Evolutionary conservation across 2,797 vertebrate genomes (phyloP).

Genomic region (Geotrypetes seraphini): DNA sequence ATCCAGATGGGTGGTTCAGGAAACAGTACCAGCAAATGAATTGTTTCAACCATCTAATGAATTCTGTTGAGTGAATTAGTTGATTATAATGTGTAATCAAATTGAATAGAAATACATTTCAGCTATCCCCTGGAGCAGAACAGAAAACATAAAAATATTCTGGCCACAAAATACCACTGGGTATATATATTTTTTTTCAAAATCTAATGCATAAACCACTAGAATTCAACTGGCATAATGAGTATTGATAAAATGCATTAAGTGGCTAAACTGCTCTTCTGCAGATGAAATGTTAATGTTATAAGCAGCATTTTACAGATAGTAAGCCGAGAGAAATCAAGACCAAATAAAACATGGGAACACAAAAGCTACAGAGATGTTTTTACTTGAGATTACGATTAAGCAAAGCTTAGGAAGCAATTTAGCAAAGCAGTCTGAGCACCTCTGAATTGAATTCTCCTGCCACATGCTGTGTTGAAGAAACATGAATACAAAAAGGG

Average conservation of each 20-base stretch:
- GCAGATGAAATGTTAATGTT: neutral
- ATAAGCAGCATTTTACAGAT: neutral
- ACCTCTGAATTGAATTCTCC: no score
- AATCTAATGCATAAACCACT: neutral
- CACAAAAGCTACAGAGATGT: neutral
- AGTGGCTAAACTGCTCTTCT: neutral
- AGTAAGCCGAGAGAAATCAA: conserved; percentile 1
- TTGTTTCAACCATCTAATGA: neutral
- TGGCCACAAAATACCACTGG: neutral
- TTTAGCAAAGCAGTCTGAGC: no score
- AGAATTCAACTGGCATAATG: neutral
- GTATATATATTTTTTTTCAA: neutral
- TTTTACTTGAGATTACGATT: no score
- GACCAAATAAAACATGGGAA: neutral
- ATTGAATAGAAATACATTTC: neutral
- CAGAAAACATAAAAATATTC: neutral
- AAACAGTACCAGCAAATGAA: conserved; percentile 3
- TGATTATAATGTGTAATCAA: neutral
- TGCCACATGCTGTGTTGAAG: no score
- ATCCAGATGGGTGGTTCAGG: no score
- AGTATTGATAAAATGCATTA: neutral
- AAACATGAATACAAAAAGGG: no score
- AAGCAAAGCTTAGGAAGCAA: conserved; percentile 15
- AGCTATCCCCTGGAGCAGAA: neutral
- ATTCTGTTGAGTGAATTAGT: neutral